Evolutionary conservation across 2,113 vertebrate species (phyloP), one percentile per base, ranked within the genome.

Genomic region (Coturnix japonica): DNA sequence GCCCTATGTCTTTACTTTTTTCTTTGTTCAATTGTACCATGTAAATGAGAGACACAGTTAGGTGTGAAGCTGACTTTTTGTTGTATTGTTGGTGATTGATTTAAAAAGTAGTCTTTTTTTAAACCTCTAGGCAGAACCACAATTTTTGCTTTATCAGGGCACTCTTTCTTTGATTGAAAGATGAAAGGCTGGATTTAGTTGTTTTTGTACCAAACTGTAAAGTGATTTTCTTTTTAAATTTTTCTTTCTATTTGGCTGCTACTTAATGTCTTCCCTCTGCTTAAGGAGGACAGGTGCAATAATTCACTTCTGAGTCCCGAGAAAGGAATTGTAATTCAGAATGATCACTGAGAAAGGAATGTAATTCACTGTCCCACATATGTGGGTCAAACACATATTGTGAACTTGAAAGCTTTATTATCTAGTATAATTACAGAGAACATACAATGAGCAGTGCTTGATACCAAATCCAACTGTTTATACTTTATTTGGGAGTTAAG

Each of bases 201-300:
- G 85, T 92, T 83, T 94, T 95, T 66, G 82, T 96, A 94, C 26
- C 46, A 89, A 93, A 80, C 18, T 89, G 31, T 81, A 72, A 93
- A 91, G 49, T 76, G n/a, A 37, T 91, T 92, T 94, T 94, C 79
- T 67, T 81, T 90, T 80, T 57, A 93, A 71, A 93, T 75, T 60
- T 82, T 93, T 91, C 84, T 90, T 95, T 91, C 65, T 51, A 57
- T 97, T 94, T 87, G 84, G 39, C 66, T 43, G 4, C 79, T 95
- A n/a, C 71, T 97, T 93, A 44, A 59, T 88, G 75, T 83, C 82
- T 96, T 96, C 92, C 91, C 39, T 97, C 95, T 94, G 51, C 78
- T 74, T 91, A 87, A 96, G 74, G 79, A 93, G 91, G 87, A 96
- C 87, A 96, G 79, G 74, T 82, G 75, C 87, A 95, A 92, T 96